Evolutionary conservation across 2,797 vertebrate genomes (phyloP).

Genomic region (Gambusia yucatana): DNA sequence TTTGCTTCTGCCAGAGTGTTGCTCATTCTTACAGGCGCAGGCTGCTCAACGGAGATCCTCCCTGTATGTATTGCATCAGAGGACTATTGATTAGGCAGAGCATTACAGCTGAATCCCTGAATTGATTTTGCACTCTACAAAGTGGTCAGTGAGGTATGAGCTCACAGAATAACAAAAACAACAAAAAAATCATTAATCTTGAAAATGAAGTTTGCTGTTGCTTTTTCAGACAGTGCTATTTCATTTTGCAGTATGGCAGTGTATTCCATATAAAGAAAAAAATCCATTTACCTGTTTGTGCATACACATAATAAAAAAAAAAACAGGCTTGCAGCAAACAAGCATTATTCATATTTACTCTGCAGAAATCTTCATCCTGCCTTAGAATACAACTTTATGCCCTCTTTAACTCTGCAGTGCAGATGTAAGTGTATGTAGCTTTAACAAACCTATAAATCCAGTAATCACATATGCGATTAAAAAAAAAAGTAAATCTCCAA

Average conservation of each 20-base stretch:
- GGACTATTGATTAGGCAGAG: slow-evolving; percentile 60
- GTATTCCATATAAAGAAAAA: background rate
- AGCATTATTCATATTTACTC: background rate
- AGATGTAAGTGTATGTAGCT: background rate
- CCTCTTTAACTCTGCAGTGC: background rate
- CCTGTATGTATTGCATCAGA: slow-evolving; percentile 37
- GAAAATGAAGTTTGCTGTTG: slow-evolving; percentile 2
- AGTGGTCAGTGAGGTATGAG: slow-evolving; percentile 36
- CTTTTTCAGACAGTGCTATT: slow-evolving; percentile 21
- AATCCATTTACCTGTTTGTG: slow-evolving; percentile 26
- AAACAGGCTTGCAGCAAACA: background rate
- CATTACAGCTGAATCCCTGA: slow-evolving; percentile 45
- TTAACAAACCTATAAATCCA: background rate
- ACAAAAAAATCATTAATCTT: slow-evolving; percentile 30
- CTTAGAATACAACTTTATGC: background rate
- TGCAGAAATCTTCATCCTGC: background rate
- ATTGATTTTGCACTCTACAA: slow-evolving; percentile 57
- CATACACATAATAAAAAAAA: background rate
- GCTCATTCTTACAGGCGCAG: slow-evolving; percentile 20
- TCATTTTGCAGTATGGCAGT: slow-evolving; percentile 6
- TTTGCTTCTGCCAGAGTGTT: slow-evolving; percentile 17
- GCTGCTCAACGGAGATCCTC: slow-evolving; percentile 39
- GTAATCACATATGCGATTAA: background rate
- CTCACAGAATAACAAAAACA: slow-evolving; percentile 49
- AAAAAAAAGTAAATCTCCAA: background rate